Evolutionary conservation across 2,113 vertebrate genomes (phyloP).

Genomic region (Macquaria australasica): DNA sequence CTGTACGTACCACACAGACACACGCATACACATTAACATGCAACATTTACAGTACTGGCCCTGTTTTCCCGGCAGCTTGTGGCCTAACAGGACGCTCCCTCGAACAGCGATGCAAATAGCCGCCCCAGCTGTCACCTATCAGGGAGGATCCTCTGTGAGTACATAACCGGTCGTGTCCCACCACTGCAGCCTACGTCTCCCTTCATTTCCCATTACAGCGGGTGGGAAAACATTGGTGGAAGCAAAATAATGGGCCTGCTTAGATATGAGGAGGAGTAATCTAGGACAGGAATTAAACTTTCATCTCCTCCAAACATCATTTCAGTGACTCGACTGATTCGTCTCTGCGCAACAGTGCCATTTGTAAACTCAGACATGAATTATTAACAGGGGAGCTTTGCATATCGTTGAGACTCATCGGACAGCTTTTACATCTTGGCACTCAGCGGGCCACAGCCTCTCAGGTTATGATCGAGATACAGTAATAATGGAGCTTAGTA

Average conservation of each 20-base stretch:
- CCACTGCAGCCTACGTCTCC: constrained; percentile 61
- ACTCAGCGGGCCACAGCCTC: constrained; percentile 57
- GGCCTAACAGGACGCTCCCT: constrained; percentile 63
- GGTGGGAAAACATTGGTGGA: constrained; percentile 58
- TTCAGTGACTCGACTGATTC: constrained; percentile 78
- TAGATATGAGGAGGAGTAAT: constrained; percentile 77
- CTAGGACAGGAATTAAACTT: constrained; percentile 85
- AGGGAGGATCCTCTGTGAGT: constrained; percentile 60
- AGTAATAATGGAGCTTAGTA: constrained; percentile 46
- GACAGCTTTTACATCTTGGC: constrained; percentile 73
- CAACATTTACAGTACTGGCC: constrained; percentile 49
- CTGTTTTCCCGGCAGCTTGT: constrained; percentile 59
- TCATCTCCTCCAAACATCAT: constrained; percentile 83
- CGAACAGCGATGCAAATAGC: constrained; percentile 65
- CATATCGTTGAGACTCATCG: constrained; percentile 71
- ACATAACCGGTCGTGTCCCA: constrained; percentile 63
- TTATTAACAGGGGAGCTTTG: constrained; percentile 81
- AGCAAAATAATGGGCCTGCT: constrained; percentile 80
- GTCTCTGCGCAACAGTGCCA: constrained; percentile 80
- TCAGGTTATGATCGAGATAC: constrained; percentile 55
- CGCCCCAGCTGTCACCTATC: constrained; percentile 75
- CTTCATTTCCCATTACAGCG: constrained; percentile 70
- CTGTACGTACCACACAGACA: constrained; percentile 7
- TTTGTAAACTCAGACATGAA: constrained; percentile 84
- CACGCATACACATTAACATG: constrained; percentile 24